Percentiles rank a stretch among this genome's conserved stretches.
Conservation (phyloP, 2,113 vertebrate genomes). For the Macaca mulatta region DNA sequence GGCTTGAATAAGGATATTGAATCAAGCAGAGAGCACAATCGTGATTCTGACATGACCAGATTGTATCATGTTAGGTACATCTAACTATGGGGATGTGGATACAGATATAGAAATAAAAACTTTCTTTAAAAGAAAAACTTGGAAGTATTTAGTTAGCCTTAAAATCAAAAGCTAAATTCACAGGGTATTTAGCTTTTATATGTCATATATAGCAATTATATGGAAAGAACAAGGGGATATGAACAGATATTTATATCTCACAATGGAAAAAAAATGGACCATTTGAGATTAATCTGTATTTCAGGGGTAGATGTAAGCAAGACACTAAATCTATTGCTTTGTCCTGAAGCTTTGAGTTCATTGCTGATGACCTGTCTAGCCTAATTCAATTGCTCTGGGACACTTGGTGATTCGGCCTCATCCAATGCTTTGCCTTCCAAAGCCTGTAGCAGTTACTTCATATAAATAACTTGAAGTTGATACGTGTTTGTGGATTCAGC, state of each 20-base stretch:
- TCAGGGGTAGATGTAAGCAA: not conserved
- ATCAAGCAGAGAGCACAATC: not conserved
- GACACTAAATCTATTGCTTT: not conserved
- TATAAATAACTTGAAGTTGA: not conserved
- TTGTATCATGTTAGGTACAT: not conserved
- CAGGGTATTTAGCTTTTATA: too few relatives aligned
- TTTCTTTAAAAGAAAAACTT: not conserved
- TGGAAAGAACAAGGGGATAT: too few relatives aligned
- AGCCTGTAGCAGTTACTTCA: not conserved
- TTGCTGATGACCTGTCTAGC: not conserved
- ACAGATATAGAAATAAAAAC: not conserved
- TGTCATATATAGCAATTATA: too few relatives aligned
- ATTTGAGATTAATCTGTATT: not conserved
- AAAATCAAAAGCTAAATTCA: not conserved
- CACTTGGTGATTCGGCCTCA: not conserved
- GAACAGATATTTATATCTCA: not conserved
- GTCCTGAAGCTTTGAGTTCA: not conserved
- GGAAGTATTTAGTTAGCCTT: not conserved
- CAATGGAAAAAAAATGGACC: not conserved
- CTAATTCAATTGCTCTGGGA: not conserved
- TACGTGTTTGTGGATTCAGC: not conserved
- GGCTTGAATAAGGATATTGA: conserved; percentile 7
- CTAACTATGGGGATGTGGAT: not conserved
- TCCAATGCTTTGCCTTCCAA: not conserved
- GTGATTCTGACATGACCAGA: not conserved